Conservation (phyloP, 1,140 invertebrate species). For the Drosophila novamexicana region DNA sequence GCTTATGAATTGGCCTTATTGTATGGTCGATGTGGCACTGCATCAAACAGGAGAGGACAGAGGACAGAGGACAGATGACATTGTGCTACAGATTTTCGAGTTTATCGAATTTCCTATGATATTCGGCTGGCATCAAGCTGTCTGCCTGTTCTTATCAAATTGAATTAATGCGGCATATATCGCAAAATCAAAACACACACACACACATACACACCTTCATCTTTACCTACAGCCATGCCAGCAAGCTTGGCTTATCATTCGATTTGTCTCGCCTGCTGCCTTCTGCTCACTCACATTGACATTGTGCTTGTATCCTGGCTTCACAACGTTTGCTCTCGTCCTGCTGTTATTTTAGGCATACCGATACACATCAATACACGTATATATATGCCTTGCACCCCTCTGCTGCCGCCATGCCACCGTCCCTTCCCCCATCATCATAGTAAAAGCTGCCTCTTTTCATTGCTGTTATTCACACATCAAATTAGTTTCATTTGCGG, state of each 20-base stretch:
- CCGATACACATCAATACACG: neutral
- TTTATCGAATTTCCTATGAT: conserved; percentile 61
- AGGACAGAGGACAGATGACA: neutral
- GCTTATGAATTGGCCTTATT: conserved; percentile 27
- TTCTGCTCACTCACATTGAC: conserved; percentile 30
- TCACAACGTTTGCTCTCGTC: neutral
- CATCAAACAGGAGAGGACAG: neutral
- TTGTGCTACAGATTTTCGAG: conserved; percentile 36
- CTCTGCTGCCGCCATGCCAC: neutral
- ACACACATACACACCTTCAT: conserved; percentile 15
- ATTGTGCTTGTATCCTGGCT: conserved; percentile 3
- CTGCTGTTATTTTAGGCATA: conserved; percentile 11
- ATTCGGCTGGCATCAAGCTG: conserved; percentile 41
- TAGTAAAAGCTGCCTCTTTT: conserved; percentile 5
- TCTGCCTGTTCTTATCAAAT: conserved; percentile 65
- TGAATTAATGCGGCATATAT: conserved; percentile 77
- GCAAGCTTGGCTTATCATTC: conserved; percentile 39
- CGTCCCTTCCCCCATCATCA: neutral
- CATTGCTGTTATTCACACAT: conserved; percentile 69
- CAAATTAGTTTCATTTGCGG: conserved; percentile 78
- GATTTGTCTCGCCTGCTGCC: conserved; percentile 16
- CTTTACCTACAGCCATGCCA: neutral
- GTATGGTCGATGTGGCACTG: conserved; percentile 6
- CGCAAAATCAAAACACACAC: conserved; percentile 64
- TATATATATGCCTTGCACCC: neutral